Conservation (phyloP, 30 jellyfish, hydroid and myxozoan genomes). For the Turritopsis rubra region DNA sequence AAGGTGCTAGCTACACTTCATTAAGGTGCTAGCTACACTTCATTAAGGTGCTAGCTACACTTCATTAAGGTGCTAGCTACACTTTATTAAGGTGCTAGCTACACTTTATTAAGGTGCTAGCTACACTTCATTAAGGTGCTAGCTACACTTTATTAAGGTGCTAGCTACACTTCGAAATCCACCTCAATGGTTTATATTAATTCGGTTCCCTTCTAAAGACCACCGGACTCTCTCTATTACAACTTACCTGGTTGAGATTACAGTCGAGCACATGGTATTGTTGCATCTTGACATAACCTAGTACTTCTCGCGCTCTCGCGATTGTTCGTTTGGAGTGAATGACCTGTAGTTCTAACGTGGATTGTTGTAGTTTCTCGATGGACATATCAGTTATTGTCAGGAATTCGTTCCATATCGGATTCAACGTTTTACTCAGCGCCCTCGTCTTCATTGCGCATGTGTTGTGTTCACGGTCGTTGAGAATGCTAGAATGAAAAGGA, state of each 20-base stretch:
- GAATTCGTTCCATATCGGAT: constrained; percentile 19
- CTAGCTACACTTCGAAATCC: no score
- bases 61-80: no score
- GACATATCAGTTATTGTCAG: background rate
- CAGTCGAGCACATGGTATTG: background rate
- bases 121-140: no score
- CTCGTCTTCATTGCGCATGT: background rate
- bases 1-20: no score
- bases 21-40: no score
- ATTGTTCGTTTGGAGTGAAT: constrained; percentile 1
- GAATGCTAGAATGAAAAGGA: constrained; percentile 7
- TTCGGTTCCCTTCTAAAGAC: no score
- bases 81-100: no score
- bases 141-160: no score
- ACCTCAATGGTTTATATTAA: no score
- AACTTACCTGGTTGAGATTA: background rate
- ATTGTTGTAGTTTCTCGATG: background rate
- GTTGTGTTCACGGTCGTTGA: background rate
- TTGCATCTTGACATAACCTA: constrained; percentile 2
- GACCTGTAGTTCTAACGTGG: constrained; percentile 16
- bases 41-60: no score
- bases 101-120: no score
- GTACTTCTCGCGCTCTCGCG: background rate
- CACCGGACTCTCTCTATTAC: no score
- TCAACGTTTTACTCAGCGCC: constrained; percentile 12